A percentile compares a stretch with the other conserved stretches of the same genome.
Evolutionary conservation across 1,140 invertebrate genomes (phyloP).

Genomic region (Penaeus chinensis): DNA sequence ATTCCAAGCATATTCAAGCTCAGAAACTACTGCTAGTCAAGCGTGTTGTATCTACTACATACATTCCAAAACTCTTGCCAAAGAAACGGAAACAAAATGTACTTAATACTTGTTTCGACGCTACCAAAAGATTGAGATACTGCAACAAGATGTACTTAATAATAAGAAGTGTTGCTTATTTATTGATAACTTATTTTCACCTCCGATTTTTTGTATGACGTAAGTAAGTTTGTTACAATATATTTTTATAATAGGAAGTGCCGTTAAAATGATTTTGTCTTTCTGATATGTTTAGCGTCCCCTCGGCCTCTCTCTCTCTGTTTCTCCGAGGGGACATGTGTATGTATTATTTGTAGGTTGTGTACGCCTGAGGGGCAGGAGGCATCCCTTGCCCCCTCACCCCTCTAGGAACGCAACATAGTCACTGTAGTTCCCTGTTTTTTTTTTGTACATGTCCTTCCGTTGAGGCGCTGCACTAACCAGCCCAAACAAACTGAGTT

Average conservation of each 20-base stretch:
- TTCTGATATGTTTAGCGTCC: neutral
- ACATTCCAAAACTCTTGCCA: slow-evolving; percentile 54
- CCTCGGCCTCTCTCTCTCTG: neutral
- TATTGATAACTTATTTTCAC: slow-evolving; percentile 56
- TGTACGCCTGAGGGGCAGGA: neutral
- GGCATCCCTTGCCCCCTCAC: neutral
- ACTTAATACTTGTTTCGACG: slow-evolving; percentile 30
- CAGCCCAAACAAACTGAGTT: slow-evolving; percentile 44
- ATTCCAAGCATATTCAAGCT: slow-evolving; percentile 50
- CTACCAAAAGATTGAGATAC: slow-evolving; percentile 20
- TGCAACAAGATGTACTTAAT: slow-evolving; percentile 31
- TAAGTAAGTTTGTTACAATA: slow-evolving; percentile 34
- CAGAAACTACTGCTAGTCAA: slow-evolving; percentile 51
- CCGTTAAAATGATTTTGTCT: neutral
- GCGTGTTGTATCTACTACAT: slow-evolving; percentile 16
- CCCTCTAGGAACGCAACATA: neutral
- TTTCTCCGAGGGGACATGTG: neutral
- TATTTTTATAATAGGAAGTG: slow-evolving; percentile 42
- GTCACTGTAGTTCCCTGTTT: slow-evolving; percentile 6
- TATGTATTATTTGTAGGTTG: neutral
- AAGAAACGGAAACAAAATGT: slow-evolving; percentile 43
- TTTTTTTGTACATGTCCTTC: slow-evolving; percentile 17
- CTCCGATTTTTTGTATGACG: slow-evolving; percentile 8
- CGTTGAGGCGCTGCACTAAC: slow-evolving; percentile 35
- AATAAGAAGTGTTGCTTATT: slow-evolving; percentile 40